Evolutionary conservation across 1,140 invertebrate genomes (phyloP), one percentile per base, ranked within the genome.

Genomic region (Zaprionus inermis): DNA sequence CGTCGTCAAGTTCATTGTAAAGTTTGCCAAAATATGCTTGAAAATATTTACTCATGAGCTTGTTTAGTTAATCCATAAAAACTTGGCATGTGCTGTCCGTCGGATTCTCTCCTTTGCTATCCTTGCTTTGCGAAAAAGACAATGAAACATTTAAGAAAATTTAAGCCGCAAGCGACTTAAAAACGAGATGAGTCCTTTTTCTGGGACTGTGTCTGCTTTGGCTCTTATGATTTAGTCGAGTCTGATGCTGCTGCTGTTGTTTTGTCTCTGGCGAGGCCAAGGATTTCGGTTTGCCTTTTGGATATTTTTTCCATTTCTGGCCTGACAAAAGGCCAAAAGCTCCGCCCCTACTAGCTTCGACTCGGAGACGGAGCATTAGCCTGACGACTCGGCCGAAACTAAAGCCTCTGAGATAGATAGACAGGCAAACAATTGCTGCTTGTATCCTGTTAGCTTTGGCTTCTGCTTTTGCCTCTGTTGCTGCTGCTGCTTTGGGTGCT

Each of bases 31-130:
- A 80, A 80, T 86, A 86, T 86, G 82, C 78, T 78, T 57, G 74
- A 88, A 89, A 89, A 88, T 88, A 88, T 88, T 88, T 88, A 89
- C 84, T 84, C 75, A 79, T 76, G 84, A 84, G 80, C 64, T 88
- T 88, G 77, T 88, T 88, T 89, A 89, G 83, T 83, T 89, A 89
- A 88, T 83, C 84, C 83, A 82, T 89, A 88, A 86, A 89, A 89
- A 89, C 79, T 77, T 76, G 60, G 66, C 81, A 81, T 80, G 67
- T 77, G 64, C 61, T 66, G 57, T 44, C 68, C 49, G 46, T 61
- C 66, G 12, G 66, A 44, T 67, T 16, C 22, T 16, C 18, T 51
- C 9, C 20, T 5, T n/a, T 16, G 32, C 44, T 77, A n/a, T 6
- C 12, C 28, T 52, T 14, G 2, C n/a, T 32, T 41, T 7, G 10